phyloP scores from a whole-genome alignment of 2,113 vertebrate genomes.

The Ciconia boyciana region DNA sequence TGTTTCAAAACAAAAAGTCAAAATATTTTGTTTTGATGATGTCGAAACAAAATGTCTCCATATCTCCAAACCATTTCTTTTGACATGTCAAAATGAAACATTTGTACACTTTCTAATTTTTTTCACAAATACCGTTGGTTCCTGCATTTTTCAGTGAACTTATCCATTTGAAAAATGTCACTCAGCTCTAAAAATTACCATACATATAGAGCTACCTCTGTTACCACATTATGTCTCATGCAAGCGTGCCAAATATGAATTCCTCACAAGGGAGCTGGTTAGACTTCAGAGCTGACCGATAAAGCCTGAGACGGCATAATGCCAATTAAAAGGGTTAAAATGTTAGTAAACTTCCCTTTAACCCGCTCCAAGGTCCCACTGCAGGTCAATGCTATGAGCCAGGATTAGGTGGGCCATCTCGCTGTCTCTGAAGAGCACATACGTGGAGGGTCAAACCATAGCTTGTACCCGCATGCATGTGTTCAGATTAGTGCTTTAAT shows the following conservation, averaged over 20 bases:
- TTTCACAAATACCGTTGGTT: slow-evolving; percentile 37
- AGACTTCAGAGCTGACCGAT: slow-evolving; percentile 46
- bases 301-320: not conserved
- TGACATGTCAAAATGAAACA: slow-evolving; percentile 43
- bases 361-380: not conserved
- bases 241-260: slow-evolving; percentile 17
- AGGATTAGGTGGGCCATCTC: not conserved
- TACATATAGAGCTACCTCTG: slow-evolving; percentile 58
- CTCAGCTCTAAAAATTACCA: slow-evolving; percentile 60
- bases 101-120: slow-evolving; percentile 60
- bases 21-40: slow-evolving; percentile 53
- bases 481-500: not conserved
- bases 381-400: not conserved
- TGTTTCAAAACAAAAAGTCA: slow-evolving; percentile 58
- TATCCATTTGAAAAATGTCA: slow-evolving; percentile 41
- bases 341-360: not conserved
- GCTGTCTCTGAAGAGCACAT: not conserved
- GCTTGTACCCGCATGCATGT: not conserved
- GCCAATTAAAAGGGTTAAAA: not conserved
- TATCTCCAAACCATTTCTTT: slow-evolving; percentile 37
- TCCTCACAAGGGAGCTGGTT: slow-evolving; percentile 5
- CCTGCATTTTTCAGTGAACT: slow-evolving; percentile 63
- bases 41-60: not conserved
- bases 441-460: not conserved
- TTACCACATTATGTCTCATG: slow-evolving; percentile 42